Percentiles rank a stretch among this genome's conserved stretches.
phyloP scores from a whole-genome alignment of 1,140 invertebrate genomes.

The Hyposmocoma kahamanoa region DNA sequence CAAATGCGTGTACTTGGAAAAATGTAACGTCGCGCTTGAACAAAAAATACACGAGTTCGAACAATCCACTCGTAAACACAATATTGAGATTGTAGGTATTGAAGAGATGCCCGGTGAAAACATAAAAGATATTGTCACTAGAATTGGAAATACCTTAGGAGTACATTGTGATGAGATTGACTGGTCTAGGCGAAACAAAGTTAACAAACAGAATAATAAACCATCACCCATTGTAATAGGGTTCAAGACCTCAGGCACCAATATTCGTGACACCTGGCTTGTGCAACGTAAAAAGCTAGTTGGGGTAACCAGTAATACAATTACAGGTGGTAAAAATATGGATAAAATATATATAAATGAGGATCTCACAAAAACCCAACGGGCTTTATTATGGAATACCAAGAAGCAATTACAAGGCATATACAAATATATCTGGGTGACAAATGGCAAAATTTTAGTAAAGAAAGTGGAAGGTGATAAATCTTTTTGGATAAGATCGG shows the following conservation, averaged over 20 bases:
- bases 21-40: constrained; percentile 12
- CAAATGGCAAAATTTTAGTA: constrained; percentile 9
- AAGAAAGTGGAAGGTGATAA: constrained; percentile 8
- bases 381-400: constrained; percentile 11
- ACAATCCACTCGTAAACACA: constrained; percentile 12
- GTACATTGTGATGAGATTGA: not conserved
- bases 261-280: not conserved
- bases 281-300: not conserved
- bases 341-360: constrained; percentile 14
- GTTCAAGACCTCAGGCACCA: constrained; percentile 1
- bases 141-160: not conserved
- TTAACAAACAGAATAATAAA: not conserved
- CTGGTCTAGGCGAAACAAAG: not conserved
- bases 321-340: not conserved
- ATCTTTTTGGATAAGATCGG: not conserved
- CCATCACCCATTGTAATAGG: constrained; percentile 3
- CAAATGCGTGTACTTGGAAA: constrained; percentile 17
- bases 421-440: constrained; percentile 13
- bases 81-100: constrained; percentile 17
- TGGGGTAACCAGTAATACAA: not conserved
- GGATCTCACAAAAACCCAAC: not conserved
- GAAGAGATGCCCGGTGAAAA: constrained; percentile 16
- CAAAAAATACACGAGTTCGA: constrained; percentile 14
- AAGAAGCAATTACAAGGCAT: constrained; percentile 7
- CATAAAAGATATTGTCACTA: not conserved